Base-by-base conservation (phyloP, 2,888 invertebrate genomes). In the Diarsia mendica region DNA sequence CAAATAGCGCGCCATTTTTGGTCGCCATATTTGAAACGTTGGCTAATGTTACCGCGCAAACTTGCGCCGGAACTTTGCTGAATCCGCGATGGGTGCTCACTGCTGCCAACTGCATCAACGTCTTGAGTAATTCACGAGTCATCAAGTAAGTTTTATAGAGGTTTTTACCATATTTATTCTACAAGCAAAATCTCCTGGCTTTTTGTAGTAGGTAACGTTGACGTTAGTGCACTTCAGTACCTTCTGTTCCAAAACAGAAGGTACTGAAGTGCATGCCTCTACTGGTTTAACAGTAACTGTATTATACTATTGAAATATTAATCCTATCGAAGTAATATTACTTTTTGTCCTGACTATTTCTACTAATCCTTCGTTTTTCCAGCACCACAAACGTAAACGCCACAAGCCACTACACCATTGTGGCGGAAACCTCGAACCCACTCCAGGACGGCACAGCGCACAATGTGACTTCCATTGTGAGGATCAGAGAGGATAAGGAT, bases 11-110 rank as follows among this genome's bases (percentile, higher is more conserved):
- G 77, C 87, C 90, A 72, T 90, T 85, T 85, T 80, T 89, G 84
- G 92, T 91, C 9, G 92, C 93, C 83, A 92, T 93, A n/a, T 93
- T 93, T 88, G 93, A 93, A 79, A 90, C 91, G 6, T 80, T 91
- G 75, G 85, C 87, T 55, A 92, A 93, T 74, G 81, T 92, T 15
- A 93, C 93, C 48, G 93, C 93, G 58, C 91, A 92, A 73, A 93
- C 93, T 23, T 93, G 93, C 60, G 91, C 89, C 2, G 93, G 93
- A 0, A 90, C 90, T 20, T 65, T 93, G 71, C 46, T 93, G 65
- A 77, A 90, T 0, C 75, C 90, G 4, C 77, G 83, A 8, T 93
- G 92, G 92, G 91, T 93, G 48, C 83, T 93, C 4, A 92, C 93
- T 0, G 89, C 91, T 5, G 89, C 90, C 15, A 89, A 84, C 79